phyloP scores from a whole-genome alignment of 2,113 vertebrate genomes.

The Tragelaphus buxtoni region DNA sequence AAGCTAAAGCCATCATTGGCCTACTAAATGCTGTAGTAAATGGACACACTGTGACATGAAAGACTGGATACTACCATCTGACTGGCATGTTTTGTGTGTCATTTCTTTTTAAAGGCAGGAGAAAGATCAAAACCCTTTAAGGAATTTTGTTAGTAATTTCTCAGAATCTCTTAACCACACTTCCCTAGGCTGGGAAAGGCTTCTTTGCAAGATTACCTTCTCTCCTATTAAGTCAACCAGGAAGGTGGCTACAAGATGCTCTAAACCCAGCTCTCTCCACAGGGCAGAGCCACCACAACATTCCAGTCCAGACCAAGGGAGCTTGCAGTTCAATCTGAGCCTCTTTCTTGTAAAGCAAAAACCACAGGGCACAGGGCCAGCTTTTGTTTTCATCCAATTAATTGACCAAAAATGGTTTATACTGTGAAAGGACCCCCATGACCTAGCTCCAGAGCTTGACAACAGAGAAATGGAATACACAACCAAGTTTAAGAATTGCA shows the following conservation, averaged over 20 bases:
- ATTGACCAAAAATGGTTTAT: constrained; percentile 28
- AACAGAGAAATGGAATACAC: neutral
- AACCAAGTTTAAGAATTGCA: neutral
- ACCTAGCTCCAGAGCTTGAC: neutral
- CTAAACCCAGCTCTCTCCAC: neutral
- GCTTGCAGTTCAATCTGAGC: neutral
- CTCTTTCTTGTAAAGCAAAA: constrained; percentile 25
- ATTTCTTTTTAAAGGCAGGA: constrained; percentile 36
- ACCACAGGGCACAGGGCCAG: constrained; percentile 3
- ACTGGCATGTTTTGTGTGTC: neutral
- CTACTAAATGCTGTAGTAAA: constrained; percentile 69
- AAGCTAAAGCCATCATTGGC: constrained; percentile 48
- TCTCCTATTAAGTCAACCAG: constrained; percentile 9
- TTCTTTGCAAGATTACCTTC: neutral
- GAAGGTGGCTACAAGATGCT: constrained; percentile 4
- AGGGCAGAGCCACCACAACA: neutral
- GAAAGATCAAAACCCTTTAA: constrained; percentile 63
- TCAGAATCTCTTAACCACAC: constrained; percentile 33
- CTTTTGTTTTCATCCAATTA: constrained; percentile 55
- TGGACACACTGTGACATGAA: constrained; percentile 69
- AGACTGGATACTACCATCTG: constrained; percentile 65
- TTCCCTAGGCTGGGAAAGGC: neutral
- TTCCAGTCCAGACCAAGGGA: neutral
- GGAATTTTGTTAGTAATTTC: constrained; percentile 17
- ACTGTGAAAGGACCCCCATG: constrained; percentile 31